Percentiles rank a stretch among this genome's conserved stretches.
Evolutionary conservation across 1,140 invertebrate species (phyloP).

Genomic region (Pseudomyrmex concolor): DNA sequence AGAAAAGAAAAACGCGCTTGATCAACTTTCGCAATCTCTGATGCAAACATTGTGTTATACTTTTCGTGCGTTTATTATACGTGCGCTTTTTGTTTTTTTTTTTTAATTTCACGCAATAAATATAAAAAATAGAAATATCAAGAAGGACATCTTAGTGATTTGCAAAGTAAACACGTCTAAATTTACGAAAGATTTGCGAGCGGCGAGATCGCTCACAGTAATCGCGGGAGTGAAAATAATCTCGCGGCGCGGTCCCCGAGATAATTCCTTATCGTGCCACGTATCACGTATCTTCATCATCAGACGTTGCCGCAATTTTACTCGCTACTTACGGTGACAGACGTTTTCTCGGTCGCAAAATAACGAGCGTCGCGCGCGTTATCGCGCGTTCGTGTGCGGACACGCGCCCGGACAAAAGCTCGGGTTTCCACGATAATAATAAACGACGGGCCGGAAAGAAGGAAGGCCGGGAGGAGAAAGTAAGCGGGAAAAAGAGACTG

Average conservation of each 20-base stretch:
- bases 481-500: neutral
- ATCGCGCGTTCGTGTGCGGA: conserved; percentile 22
- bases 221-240: too few species aligned
- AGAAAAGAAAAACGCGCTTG: neutral
- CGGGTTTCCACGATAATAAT: conserved; percentile 44
- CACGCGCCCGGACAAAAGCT: conserved; percentile 55
- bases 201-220: too few species aligned
- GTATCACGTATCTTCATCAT: neutral
- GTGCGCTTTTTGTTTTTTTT: too few species aligned
- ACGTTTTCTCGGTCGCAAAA: conserved; percentile 22
- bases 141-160: too few species aligned
- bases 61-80: too few species aligned
- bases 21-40: neutral
- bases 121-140: too few species aligned
- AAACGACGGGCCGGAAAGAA: conserved; percentile 30
- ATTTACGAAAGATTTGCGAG: neutral
- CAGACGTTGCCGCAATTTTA: conserved; percentile 1
- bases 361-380: conserved; percentile 34
- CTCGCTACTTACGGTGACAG: conserved; percentile 26
- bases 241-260: neutral
- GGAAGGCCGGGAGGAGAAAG: neutral
- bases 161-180: neutral
- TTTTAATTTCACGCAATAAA: neutral
- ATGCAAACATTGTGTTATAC: neutral
- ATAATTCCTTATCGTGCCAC: conserved; percentile 17